Evolutionary conservation across 2,888 invertebrate species (phyloP).

Genomic region (Allacma fusca): DNA sequence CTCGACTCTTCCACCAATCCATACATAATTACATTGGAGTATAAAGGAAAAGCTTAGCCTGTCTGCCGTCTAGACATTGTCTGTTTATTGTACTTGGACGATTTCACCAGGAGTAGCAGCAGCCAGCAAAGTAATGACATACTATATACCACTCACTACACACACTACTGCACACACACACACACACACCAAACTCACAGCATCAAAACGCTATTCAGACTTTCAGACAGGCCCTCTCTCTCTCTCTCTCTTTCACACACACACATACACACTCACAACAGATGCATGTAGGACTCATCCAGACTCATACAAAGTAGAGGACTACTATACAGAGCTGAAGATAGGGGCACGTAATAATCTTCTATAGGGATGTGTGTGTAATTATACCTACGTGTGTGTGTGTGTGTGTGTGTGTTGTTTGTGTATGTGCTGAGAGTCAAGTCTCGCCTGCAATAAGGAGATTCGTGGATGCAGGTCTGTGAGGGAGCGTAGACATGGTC

Average conservation of each 20-base stretch:
- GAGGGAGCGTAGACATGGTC: not conserved
- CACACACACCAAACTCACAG: not conserved
- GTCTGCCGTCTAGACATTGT: conserved; percentile 57
- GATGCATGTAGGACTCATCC: not conserved
- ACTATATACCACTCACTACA: not conserved
- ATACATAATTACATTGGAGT: not conserved
- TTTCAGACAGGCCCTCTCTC: too few relatives aligned
- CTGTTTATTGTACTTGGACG: conserved; percentile 47
- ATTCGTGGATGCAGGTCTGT: not conserved
- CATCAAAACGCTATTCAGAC: too few relatives aligned
- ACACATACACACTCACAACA: too few relatives aligned
- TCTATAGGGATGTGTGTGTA: not conserved
- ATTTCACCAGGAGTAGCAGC: conserved; percentile 43
- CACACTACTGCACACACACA: not conserved
- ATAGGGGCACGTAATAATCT: not conserved
- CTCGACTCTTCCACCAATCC: not conserved
- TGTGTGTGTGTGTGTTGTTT: not conserved
- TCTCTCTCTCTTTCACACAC: too few relatives aligned
- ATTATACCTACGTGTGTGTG: not conserved
- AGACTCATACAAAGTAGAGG: conserved; percentile 12
- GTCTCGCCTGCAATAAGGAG: not conserved
- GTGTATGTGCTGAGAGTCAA: not conserved
- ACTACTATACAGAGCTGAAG: not conserved
- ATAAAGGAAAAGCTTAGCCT: conserved; percentile 24
- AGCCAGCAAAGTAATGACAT: conserved; percentile 27